Percentiles rank a stretch among this genome's conserved stretches.
These are phyloP conservation scores for Phylloscopus trochilus DNA, from an alignment of 2,113 vertebrate genomes.

Conservation along the genomic window DNA sequence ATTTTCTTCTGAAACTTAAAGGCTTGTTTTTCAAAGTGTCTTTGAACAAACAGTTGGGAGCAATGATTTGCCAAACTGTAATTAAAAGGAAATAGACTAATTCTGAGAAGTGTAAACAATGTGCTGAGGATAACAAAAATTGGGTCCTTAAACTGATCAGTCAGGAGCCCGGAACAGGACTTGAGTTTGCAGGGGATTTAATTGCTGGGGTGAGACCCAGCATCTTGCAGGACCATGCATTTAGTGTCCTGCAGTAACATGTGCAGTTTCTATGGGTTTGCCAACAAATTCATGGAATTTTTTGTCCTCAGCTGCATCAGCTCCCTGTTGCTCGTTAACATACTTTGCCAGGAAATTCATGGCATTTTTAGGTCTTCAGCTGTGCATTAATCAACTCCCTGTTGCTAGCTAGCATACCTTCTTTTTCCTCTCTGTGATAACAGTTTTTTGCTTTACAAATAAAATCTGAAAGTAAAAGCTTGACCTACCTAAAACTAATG, in stretches of 20 bases:
- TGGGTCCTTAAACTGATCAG: background rate
- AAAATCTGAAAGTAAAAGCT: conserved; percentile 31
- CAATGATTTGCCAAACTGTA: conserved; percentile 54
- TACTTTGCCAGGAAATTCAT: conserved; percentile 52
- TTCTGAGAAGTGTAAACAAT: conserved; percentile 35
- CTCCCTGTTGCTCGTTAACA: conserved; percentile 50
- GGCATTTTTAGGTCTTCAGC: conserved; percentile 51
- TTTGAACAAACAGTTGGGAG: conserved; percentile 51
- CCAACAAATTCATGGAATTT: conserved; percentile 35
- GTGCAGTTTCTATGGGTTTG: background rate
- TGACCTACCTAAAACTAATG: background rate
- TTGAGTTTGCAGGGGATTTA: background rate
- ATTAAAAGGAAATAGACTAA: conserved; percentile 53
- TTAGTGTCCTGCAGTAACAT: background rate
- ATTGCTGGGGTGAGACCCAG: background rate
- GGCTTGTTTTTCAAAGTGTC: conserved; percentile 24
- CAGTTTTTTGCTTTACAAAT: conserved; percentile 6
- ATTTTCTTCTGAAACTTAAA: conserved; percentile 15
- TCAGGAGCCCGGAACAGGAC: background rate
- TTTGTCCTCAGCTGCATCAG: conserved; percentile 47
- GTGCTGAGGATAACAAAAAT: conserved; percentile 41
- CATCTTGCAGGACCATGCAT: background rate
- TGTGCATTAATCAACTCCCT: conserved; percentile 63
- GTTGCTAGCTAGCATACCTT: conserved; percentile 39
- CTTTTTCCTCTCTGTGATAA: conserved; percentile 31